phyloP scores from a whole-genome alignment of 2,888 invertebrate genomes.

The Lamellibrachia columna region DNA sequence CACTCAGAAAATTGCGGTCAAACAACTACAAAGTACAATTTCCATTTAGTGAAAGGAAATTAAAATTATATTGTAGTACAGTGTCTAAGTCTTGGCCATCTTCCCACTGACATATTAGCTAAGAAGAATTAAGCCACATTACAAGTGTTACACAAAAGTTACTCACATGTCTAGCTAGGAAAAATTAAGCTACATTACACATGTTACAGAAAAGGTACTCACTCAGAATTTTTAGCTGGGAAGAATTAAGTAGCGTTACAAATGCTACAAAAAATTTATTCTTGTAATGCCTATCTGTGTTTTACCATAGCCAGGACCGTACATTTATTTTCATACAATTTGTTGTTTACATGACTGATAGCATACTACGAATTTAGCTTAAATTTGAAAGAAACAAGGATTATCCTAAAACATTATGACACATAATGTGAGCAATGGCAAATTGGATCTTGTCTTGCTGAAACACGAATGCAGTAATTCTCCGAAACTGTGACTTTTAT shows the following conservation, averaged over 20 bases:
- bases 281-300: neutral
- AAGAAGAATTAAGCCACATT: neutral
- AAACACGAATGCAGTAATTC: neutral
- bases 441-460: neutral
- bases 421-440: neutral
- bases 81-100: too few species aligned
- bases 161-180: neutral
- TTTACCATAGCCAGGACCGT: neutral
- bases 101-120: neutral
- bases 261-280: too few species aligned
- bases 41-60: too few species aligned
- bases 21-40: neutral
- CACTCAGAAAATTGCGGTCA: neutral
- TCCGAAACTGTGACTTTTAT: neutral
- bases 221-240: neutral
- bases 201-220: neutral
- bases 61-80: too few species aligned
- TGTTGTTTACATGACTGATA: neutral
- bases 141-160: neutral
- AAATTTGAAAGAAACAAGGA: neutral
- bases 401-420: neutral
- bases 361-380: neutral
- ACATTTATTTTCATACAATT: neutral
- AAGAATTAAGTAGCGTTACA: too few species aligned
- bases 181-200: neutral